Base-by-base conservation (phyloP, 2,888 invertebrate genomes). In the Conistra vaccinii region DNA sequence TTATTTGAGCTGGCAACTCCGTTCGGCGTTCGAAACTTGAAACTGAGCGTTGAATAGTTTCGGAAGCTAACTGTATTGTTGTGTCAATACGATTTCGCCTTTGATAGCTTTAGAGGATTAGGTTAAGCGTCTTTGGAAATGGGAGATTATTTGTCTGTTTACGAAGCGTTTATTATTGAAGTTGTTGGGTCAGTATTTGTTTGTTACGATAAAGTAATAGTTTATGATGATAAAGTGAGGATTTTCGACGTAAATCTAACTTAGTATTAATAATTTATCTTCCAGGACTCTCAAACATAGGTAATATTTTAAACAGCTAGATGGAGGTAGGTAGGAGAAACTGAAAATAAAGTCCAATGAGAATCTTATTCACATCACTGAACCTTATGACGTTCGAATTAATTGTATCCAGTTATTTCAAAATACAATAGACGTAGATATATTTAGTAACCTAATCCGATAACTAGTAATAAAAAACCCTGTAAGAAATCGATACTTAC, bases 1-100 rank as follows among this genome's bases (percentile, higher is more conserved):
- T 85, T 85, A 88, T 88, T 85, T 88, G 84, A 81, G 68, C 83
- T 86, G 80, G 81, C 80, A 87, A 86, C 83, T 86, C 74, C 67
- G 35, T 70, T 76, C 66, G 69, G 68, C 62, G 80, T 78, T 83
- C 78, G 60, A 69, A 85, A 86, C 80, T 86, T 80, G 77, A 78
- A 80, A 79, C 80, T 66, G 67, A 73, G 67, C 73, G 53, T 29
- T 71, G 78, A 74, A 77, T 79, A 82, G 82, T 85, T 85, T 83
- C 69, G 74, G 67, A 39, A 75, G 60, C 73, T 73, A 77, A 80
- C 82, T 74, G 69, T 71, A 76, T 81, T 76, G 81, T 76, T 17
- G 61, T 77, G 77, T 83, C 83, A 83, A 85, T 86, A 85, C 68
- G 75, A 76, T 80, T 82, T 76, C n/a, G 76, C 63, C 45, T 83